Evolutionary conservation across 2,113 vertebrate genomes (phyloP).

Genomic region (Xenopus borealis): DNA sequence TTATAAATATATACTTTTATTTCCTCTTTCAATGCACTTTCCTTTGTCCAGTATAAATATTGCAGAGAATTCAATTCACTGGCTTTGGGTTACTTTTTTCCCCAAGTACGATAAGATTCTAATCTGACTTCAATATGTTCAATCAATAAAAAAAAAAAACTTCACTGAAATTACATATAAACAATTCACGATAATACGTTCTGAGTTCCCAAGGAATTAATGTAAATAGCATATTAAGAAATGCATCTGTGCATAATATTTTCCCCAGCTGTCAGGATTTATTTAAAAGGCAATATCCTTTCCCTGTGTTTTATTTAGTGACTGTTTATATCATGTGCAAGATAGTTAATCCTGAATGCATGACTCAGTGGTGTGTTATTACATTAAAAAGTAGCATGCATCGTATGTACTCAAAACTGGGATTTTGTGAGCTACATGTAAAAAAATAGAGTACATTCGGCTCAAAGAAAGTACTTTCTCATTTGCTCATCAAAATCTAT

Average conservation of each 20-base stretch:
- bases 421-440: constrained; percentile 28
- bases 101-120: constrained; percentile 71
- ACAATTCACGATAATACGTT: constrained; percentile 59
- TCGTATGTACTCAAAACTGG: constrained; percentile 45
- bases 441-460: constrained; percentile 11
- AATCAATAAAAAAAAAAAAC: constrained; percentile 67
- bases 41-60: constrained; percentile 65
- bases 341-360: constrained; percentile 65
- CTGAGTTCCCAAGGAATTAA: constrained; percentile 59
- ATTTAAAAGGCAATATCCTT: constrained; percentile 76
- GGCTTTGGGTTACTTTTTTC: constrained; percentile 64
- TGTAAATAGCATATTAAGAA: constrained; percentile 58
- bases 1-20: constrained; percentile 62
- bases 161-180: constrained; percentile 54
- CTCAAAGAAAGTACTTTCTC: not conserved
- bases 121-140: constrained; percentile 70
- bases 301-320: constrained; percentile 64
- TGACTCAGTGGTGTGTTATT: constrained; percentile 68
- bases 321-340: constrained; percentile 68
- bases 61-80: constrained; percentile 57
- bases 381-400: constrained; percentile 55
- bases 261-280: constrained; percentile 72
- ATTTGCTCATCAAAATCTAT: no score
- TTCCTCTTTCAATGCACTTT: constrained; percentile 72
- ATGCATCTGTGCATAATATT: constrained; percentile 67